A percentile compares a stretch with the other conserved stretches of the same genome.
Evolutionary conservation across 2,797 vertebrate genomes (phyloP).

Genomic region (Tadarida brasiliensis): DNA sequence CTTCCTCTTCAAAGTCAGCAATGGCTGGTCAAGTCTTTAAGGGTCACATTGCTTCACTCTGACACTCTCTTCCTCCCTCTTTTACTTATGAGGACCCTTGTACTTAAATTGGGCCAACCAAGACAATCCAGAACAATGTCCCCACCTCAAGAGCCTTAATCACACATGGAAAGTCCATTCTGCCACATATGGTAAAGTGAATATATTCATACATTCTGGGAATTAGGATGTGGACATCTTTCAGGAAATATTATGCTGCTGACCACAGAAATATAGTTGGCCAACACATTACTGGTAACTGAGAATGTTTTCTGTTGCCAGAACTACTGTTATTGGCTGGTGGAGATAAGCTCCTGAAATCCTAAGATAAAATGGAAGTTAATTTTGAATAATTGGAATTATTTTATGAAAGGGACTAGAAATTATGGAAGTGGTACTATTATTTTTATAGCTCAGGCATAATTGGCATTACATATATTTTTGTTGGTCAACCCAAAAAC

Average conservation of each 20-base stretch:
- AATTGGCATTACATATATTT: not conserved
- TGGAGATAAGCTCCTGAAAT: not conserved
- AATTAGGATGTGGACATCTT: not conserved
- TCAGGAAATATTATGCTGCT: not conserved
- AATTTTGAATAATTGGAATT: constrained; percentile 23
- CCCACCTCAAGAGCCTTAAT: not conserved
- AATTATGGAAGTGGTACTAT: not conserved
- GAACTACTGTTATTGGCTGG: not conserved
- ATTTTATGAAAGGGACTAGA: not conserved
- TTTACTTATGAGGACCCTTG: not conserved
- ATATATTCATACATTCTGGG: not conserved
- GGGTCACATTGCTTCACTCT: not conserved
- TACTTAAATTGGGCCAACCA: not conserved
- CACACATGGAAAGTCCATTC: not conserved
- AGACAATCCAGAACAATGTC: not conserved
- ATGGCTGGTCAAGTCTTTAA: not conserved
- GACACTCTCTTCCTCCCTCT: not conserved
- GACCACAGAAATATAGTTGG: not conserved
- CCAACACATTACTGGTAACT: not conserved
- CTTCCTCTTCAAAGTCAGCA: not conserved
- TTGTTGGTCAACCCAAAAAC: not conserved
- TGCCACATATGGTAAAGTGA: not conserved
- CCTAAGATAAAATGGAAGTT: not conserved
- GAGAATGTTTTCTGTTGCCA: not conserved
- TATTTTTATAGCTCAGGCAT: not conserved